Evolutionary conservation across 2,113 vertebrate species (phyloP), one percentile per base, ranked within the genome.

Genomic region (Apteryx owenii): DNA sequence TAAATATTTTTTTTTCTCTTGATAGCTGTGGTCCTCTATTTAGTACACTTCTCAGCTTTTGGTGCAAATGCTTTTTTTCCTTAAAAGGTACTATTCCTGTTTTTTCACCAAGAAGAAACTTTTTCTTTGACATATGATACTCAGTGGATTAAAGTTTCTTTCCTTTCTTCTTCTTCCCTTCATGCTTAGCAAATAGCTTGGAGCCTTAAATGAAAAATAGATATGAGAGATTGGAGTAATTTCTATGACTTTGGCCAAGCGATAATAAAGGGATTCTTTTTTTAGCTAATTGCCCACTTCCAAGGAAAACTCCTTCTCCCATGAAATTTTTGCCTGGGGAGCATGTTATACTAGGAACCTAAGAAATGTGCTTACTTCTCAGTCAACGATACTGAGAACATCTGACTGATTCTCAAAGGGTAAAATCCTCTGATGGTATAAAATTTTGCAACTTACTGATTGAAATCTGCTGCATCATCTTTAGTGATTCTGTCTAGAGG

Each of bases 121-220:
- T 96, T 89, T 46, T 62, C 20, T 61, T 62, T 82, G 44, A 70
- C 53, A 40, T 38, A 71, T 36, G 23, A 76, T 36, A 84, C 29
- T 22, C 51, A 38, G 56, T 58, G 48, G 70, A 92, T 80, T 93
- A 72, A 90, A 76, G 26, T 79, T 90, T 65, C 5, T 50, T 33
- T n/a, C 9, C 2, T 46, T 88, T 82, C 80, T 78, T 17, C 17
- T 77, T 71, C 17, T 70, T 62, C 36, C 53, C 54, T 76, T 89
- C 38, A 79, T 28, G 40, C 62, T 86, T 91, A 85, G 77, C 58
- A 93, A 94, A 92, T 93, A 93, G 76, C 88, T 93, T 69, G 56
- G 15, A 90, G 88, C 56, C 51, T 81, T 84, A 93, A 92, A 89
- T 69, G 66, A 93, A 97, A 97, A 89, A 93, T 16, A 90, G 72